These are phyloP conservation scores for Machimus rusticus DNA, from an alignment of 2,888 invertebrate genomes.

Conservation along the genomic window DNA sequence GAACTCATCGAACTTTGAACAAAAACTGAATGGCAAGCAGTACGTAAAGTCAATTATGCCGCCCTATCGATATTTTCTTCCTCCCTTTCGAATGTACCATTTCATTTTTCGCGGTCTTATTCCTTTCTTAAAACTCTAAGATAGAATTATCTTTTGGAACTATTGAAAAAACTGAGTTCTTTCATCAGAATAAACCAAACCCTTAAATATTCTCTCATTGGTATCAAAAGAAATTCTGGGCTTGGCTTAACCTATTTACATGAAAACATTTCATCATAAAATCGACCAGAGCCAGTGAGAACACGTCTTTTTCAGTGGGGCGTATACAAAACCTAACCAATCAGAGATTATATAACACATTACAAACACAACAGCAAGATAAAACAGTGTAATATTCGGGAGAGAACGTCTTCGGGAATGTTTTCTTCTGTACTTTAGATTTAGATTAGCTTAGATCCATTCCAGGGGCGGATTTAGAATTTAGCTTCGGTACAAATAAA, in stretches of 20 bases:
- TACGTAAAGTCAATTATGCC: not conserved
- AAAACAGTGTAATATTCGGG: not conserved
- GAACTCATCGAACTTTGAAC: not conserved
- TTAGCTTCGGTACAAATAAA: too few relatives aligned
- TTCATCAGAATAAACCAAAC: not conserved
- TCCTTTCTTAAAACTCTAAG: not conserved
- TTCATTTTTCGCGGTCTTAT: not conserved
- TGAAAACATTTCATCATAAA: not conserved
- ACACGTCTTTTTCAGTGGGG: not conserved
- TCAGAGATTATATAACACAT: not conserved
- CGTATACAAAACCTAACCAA: not conserved
- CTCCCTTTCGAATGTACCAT: not conserved
- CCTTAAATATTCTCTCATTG: not conserved
- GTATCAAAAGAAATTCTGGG: not conserved
- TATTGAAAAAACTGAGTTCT: not conserved
- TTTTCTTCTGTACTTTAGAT: not conserved
- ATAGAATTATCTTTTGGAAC: not conserved
- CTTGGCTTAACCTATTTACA: not conserved
- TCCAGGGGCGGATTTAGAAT: too few relatives aligned
- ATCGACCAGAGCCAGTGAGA: not conserved
- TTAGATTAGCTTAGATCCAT: not conserved
- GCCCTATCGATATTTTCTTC: not conserved
- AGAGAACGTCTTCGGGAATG: not conserved
- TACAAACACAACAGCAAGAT: not conserved
- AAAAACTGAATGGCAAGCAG: not conserved